Conservation (phyloP, 2,888 invertebrate species). For the Metopia argyrocephala region DNA sequence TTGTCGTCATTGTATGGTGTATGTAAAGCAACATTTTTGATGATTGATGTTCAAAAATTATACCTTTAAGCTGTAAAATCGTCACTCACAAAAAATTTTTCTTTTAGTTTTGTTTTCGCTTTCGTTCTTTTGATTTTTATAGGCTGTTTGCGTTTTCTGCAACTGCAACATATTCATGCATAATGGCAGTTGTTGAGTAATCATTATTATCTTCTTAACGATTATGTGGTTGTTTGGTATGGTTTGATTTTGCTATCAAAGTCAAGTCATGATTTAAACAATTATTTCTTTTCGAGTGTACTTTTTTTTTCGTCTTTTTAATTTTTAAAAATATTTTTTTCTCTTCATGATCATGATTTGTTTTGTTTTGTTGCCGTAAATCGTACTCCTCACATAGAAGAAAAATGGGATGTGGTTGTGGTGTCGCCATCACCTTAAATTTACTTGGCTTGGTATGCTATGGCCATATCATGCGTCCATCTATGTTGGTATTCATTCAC, state of each 20-base stretch:
- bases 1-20: not conserved
- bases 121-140: not conserved
- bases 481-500: slow-evolving; percentile 34
- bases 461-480: slow-evolving; percentile 52
- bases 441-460: not conserved
- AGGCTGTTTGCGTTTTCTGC: not conserved
- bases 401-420: slow-evolving; percentile 9
- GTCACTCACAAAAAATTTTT: slow-evolving; percentile 40
- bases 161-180: slow-evolving; percentile 7
- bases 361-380: slow-evolving; percentile 30
- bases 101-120: not conserved
- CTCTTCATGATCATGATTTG: slow-evolving; percentile 23
- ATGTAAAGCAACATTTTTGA: slow-evolving; percentile 27
- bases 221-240: slow-evolving; percentile 17
- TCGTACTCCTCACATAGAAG: not conserved
- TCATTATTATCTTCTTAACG: slow-evolving; percentile 16
- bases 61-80: slow-evolving; percentile 55
- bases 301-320: not conserved
- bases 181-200: slow-evolving; percentile 4
- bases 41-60: slow-evolving; percentile 58
- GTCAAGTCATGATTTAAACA: slow-evolving; percentile 58
- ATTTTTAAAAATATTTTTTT: not conserved
- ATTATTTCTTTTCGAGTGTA: slow-evolving; percentile 30
- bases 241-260: not conserved
- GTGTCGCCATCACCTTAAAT: slow-evolving; percentile 55